Evolutionary conservation across 2,888 invertebrate species (phyloP).

Genomic region (Amblyjoppa proteus): DNA sequence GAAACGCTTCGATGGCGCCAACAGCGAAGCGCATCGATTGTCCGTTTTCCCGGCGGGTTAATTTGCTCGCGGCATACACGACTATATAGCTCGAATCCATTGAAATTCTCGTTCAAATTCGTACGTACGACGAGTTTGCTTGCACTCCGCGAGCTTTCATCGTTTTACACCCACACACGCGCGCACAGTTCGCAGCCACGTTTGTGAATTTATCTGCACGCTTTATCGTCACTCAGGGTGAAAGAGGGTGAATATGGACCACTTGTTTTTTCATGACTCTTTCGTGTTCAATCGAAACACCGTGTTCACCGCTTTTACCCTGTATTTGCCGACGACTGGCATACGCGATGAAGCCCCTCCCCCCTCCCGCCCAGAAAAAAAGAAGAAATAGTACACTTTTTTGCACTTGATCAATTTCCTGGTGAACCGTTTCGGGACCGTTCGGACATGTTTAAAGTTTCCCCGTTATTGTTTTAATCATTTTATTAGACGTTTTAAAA

Average conservation of each 20-base stretch:
- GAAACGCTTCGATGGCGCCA: constrained; percentile 11
- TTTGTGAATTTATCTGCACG: not conserved
- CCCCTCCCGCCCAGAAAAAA: not conserved
- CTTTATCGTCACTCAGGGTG: not conserved
- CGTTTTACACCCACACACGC: not conserved
- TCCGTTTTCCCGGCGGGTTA: constrained; percentile 40
- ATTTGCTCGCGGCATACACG: constrained; percentile 31
- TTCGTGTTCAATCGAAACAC: not conserved
- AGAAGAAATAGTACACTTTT: not conserved
- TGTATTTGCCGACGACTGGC: not conserved
- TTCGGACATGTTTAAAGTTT: not conserved
- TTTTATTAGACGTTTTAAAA: too few species aligned
- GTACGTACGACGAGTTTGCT: constrained; percentile 30
- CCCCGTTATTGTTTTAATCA: too few species aligned
- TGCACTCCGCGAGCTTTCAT: constrained; percentile 39
- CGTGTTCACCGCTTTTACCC: not conserved
- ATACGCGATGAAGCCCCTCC: not conserved
- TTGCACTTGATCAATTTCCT: not conserved
- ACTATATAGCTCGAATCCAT: not conserved
- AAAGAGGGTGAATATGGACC: not conserved
- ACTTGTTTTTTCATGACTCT: not conserved
- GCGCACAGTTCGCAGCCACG: not conserved
- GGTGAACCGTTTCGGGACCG: not conserved
- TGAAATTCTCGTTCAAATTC: constrained; percentile 8
- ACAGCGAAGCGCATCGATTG: constrained; percentile 23